Percentiles rank a stretch among this genome's conserved stretches.
These are phyloP conservation scores for Gephyroberyx darwinii DNA, from an alignment of 2,797 vertebrate species.

Conservation along the genomic window DNA sequence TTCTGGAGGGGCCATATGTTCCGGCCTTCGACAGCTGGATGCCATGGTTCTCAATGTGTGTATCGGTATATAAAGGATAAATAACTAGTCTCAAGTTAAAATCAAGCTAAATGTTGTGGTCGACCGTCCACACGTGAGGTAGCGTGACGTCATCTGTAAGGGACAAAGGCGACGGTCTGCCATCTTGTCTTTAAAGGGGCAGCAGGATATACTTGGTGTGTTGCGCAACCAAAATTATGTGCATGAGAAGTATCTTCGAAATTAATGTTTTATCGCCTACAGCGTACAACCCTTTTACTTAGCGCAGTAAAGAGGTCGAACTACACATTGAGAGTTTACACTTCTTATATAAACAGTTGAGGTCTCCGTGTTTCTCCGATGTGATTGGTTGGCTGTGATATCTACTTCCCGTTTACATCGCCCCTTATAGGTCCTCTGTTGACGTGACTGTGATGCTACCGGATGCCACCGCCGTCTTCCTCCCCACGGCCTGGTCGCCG, in stretches of 20 bases:
- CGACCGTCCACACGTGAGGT: constrained; percentile 32
- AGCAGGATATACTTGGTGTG: too few relatives aligned
- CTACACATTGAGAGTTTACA: too few relatives aligned
- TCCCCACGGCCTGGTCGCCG: not conserved
- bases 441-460: not conserved
- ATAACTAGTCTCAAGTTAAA: not conserved
- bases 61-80: accelerated
- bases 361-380: not conserved
- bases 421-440: constrained; percentile 55
- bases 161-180: constrained; percentile 23
- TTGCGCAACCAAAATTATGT: too few relatives aligned
- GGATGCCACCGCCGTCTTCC: constrained; percentile 50
- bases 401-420: constrained; percentile 58
- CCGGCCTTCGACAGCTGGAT: constrained; percentile 81
- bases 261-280: too few relatives aligned
- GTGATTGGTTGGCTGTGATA: constrained; percentile 42
- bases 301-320: too few relatives aligned
- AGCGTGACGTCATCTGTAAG: constrained; percentile 50
- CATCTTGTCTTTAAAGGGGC: constrained; percentile 31
- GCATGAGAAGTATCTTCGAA: too few relatives aligned
- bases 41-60: constrained; percentile 61
- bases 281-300: too few relatives aligned
- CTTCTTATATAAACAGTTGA: too few relatives aligned
- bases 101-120: constrained; percentile 7
- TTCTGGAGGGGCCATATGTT: constrained; percentile 81